phyloP scores from a whole-genome alignment of 2,888 invertebrate species.

The Ditylenchus weischeri region DNA sequence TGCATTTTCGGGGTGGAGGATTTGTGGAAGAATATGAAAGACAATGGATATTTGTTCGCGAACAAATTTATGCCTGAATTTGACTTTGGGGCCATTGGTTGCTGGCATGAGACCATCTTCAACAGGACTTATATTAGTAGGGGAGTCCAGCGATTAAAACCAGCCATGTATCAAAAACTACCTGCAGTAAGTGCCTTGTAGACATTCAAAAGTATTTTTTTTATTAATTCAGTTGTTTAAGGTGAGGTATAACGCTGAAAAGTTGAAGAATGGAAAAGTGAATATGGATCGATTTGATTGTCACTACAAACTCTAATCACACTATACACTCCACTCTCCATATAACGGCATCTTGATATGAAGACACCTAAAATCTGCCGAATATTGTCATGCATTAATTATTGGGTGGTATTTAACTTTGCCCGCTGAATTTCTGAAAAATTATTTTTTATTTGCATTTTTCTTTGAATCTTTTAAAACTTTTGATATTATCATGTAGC shows the following conservation, averaged over 20 bases:
- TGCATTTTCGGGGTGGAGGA: slow-evolving; percentile 32
- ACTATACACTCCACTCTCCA: too few species aligned
- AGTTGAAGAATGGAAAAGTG: not conserved
- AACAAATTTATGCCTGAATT: slow-evolving; percentile 29
- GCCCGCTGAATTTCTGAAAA: too few species aligned
- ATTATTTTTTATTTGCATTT: too few species aligned
- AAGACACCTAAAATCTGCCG: too few species aligned
- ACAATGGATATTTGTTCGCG: slow-evolving; percentile 20
- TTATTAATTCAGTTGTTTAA: not conserved
- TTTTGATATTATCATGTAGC: too few species aligned
- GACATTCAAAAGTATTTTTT: not conserved
- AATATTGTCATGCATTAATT: too few species aligned
- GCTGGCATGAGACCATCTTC: slow-evolving; percentile 27
- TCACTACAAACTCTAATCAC: not conserved
- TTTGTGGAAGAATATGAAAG: slow-evolving; percentile 3
- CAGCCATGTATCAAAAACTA: not conserved
- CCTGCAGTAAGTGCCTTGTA: not conserved
- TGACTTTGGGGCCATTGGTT: slow-evolving; percentile 26
- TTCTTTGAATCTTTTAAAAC: too few species aligned
- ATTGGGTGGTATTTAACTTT: too few species aligned
- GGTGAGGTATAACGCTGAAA: not conserved
- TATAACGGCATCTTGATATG: too few species aligned
- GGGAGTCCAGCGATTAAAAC: not conserved
- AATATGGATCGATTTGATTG: slow-evolving; percentile 2
- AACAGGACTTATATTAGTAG: not conserved